phyloP scores from a whole-genome alignment of 2,888 invertebrate species.

The Anthophora plumipes region DNA sequence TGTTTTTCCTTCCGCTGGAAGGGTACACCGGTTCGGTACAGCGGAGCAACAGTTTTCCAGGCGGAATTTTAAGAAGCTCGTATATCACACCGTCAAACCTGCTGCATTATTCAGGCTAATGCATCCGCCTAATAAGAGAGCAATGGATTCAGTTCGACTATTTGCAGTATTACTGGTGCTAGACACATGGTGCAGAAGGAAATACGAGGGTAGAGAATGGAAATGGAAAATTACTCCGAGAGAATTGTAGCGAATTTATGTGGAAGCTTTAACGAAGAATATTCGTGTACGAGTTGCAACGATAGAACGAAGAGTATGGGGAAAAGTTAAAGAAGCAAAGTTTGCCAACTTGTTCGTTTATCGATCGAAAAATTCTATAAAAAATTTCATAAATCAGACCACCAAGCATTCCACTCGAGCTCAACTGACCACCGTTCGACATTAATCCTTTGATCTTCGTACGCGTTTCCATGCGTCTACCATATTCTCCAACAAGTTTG shows the following conservation, averaged over 20 bases:
- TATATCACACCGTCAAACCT: conserved; percentile 54
- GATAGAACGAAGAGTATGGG: background rate
- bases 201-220: background rate
- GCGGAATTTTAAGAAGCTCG: conserved; percentile 54
- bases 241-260: background rate
- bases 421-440: conserved; percentile 19
- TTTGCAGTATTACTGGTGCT: conserved; percentile 20
- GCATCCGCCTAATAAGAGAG: conserved; percentile 46
- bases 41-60: conserved; percentile 51
- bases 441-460: conserved; percentile 63
- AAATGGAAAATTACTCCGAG: background rate
- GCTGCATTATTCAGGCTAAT: conserved; percentile 58
- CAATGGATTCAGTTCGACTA: conserved; percentile 38
- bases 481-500: conserved; percentile 5
- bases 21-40: conserved; percentile 31
- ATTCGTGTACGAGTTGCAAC: background rate
- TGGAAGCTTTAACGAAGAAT: too few species aligned
- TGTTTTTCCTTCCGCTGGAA: conserved; percentile 45
- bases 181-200: background rate
- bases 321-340: background rate
- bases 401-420: conserved; percentile 15
- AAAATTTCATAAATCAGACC: background rate
- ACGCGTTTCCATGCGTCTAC: background rate
- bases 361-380: background rate
- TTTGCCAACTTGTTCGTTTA: too few species aligned